Percentiles rank a stretch among this genome's conserved stretches.
phyloP scores from a whole-genome alignment of 2,113 vertebrate genomes.

The Thomomys bottae region DNA sequence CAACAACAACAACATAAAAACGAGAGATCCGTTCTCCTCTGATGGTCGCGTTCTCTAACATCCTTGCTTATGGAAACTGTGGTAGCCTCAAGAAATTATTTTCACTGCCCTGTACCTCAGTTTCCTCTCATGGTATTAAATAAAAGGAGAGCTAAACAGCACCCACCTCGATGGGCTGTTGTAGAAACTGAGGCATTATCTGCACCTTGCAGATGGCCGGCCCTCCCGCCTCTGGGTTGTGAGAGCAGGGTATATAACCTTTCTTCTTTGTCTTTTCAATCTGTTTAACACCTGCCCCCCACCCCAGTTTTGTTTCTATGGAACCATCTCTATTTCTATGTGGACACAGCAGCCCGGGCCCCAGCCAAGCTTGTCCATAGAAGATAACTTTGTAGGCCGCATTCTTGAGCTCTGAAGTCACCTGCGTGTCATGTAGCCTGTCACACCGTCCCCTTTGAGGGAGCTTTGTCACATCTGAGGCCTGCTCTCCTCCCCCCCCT shows the following conservation, averaged over 20 bases:
- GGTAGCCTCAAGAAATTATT: not conserved
- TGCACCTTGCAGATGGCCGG: accelerated
- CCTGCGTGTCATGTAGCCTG: not conserved
- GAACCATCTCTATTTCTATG: not conserved
- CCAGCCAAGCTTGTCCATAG: not conserved
- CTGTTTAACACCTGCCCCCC: too few relatives aligned
- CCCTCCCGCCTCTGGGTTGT: not conserved
- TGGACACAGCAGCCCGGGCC: not conserved
- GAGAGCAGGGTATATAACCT: not conserved
- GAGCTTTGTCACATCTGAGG: not conserved
- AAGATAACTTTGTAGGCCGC: conserved; percentile 19
- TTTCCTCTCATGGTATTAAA: not conserved
- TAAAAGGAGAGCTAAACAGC: not conserved
- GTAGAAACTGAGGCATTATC: not conserved
- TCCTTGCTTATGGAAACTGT: not conserved
- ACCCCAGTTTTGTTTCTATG: too few relatives aligned
- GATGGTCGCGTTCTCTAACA: not conserved
- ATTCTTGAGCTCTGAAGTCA: conserved; percentile 64
- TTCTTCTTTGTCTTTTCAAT: not conserved
- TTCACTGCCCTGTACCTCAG: not conserved
- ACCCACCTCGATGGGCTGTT: not conserved
- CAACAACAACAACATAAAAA: too few relatives aligned
- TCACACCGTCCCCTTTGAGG: not conserved
- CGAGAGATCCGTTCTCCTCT: not conserved
- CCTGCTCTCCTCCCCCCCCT: not conserved